Evolutionary conservation across 2,888 invertebrate genomes (phyloP), one percentile per base, ranked within the genome.

Genomic region (Hyposoter dolosus): DNA sequence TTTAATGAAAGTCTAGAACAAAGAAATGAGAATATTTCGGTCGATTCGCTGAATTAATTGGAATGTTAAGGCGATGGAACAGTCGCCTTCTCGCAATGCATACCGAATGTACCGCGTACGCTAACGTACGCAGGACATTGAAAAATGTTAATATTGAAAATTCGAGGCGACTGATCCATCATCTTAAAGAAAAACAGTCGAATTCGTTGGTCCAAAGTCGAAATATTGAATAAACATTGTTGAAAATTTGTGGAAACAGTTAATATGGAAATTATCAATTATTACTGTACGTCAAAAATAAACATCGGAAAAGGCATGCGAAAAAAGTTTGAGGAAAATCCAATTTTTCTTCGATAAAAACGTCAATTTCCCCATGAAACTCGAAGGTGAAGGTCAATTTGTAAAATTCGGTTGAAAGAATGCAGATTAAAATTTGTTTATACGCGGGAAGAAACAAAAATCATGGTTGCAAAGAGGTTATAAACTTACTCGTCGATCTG

Each of bases 401-500:
- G 35, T 19, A 76, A 47, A 76, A 23, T 12, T 15, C 40, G 47
- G 23, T 35, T 35, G 7, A n/a, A 65, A 56, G 10, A 43, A 28
- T 19, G n/a, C 1, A 4, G 12, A 35, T 28, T 5, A 1, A 32
- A 68, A 17, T 68, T 56, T 68, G 9, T 6, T n/a, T 47, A n/a
- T 28, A 17, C 23, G 12, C 12, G 47, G 1, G 5, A 28, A 10
- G 7, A n/a, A 9, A 7, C 9, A 35, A 23, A 7, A 28, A 1
- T 15, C 3, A 19, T 32, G 15, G 35, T 65, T 68, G 10, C 2
- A n/a, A 68, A 35, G 53, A 76, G 69, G 63, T 84, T 80, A 83
- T 47, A 78, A 32, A 43, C 69, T 82, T 89, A 92, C 92, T 77
- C 84, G 90, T 50, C 87, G 90, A 7, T 90, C 89, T 0, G 82